phyloP scores from a whole-genome alignment of 2,888 invertebrate genomes.

The Drosophila flavopinicola region DNA sequence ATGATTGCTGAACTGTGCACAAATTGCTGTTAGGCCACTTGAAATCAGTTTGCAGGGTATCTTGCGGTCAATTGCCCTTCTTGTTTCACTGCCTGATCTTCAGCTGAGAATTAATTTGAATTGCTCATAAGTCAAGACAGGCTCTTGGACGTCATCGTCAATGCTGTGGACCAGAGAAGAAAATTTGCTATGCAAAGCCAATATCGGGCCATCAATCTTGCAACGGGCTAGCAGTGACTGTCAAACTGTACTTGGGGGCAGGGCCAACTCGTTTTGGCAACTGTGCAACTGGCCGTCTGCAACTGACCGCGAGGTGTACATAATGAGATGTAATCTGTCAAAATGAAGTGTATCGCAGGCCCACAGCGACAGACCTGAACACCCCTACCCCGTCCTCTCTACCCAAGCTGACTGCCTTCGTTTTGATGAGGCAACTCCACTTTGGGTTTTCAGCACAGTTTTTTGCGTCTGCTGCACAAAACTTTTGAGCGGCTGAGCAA shows the following conservation, averaged over 20 bases:
- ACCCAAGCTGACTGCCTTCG: conserved; percentile 11
- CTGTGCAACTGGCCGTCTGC: conserved; percentile 25
- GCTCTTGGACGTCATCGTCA: conserved; percentile 42
- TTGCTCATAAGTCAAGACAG: conserved; percentile 66
- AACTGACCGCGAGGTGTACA: conserved; percentile 78
- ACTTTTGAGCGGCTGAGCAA: conserved; percentile 44
- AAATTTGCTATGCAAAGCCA: conserved; percentile 66
- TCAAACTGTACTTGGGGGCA: conserved; percentile 48
- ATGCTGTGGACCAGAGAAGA: conserved; percentile 9
- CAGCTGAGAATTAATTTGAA: conserved; percentile 70
- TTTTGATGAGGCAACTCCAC: conserved; percentile 38
- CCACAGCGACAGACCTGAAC: conserved; percentile 39
- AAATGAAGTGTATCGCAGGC: conserved; percentile 80
- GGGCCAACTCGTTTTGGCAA: conserved; percentile 50
- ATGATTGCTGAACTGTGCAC: not conserved
- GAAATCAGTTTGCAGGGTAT: conserved; percentile 3
- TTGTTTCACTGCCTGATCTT: conserved; percentile 3
- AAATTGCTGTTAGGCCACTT: conserved; percentile 1
- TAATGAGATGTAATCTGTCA: conserved; percentile 84
- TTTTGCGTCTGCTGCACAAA: conserved; percentile 45
- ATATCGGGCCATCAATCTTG: conserved; percentile 73
- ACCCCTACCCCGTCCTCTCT: not conserved
- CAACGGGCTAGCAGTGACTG: conserved; percentile 42
- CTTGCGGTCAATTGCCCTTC: conserved; percentile 4
- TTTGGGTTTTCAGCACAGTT: conserved; percentile 31